These are phyloP conservation scores for Diplodus puntazzo DNA, from an alignment of 2,797 vertebrate species.

Conservation along the genomic window DNA sequence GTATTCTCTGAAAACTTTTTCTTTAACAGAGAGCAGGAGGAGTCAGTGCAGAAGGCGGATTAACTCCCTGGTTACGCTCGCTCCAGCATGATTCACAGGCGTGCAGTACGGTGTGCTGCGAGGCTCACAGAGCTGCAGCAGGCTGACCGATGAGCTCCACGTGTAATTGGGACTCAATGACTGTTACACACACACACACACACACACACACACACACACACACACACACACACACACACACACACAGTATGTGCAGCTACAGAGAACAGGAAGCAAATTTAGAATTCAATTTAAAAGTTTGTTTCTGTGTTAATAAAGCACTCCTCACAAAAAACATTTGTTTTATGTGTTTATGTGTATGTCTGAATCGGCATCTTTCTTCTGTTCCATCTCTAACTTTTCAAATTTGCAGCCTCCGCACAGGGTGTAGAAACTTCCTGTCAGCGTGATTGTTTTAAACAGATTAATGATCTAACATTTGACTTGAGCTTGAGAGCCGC, in stretches of 20 bases:
- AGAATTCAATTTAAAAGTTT: too few species aligned
- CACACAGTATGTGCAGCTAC: not conserved
- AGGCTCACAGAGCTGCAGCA: constrained; percentile 21
- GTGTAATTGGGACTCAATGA: constrained; percentile 33
- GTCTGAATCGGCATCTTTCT: too few species aligned
- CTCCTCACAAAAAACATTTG: too few species aligned
- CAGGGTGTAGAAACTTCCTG: too few species aligned
- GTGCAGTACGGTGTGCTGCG: not conserved
- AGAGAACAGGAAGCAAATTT: not conserved
- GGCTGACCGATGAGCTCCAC: constrained; percentile 4
- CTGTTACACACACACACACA: not conserved
- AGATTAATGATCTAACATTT: too few species aligned
- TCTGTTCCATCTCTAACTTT: too few species aligned
- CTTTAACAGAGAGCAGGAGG: not conserved
- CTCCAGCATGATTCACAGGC: constrained; percentile 6
- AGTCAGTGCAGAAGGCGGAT: constrained; percentile 25
- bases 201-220: too few species aligned
- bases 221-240: not conserved
- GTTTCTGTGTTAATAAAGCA: too few species aligned
- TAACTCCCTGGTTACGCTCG: constrained; percentile 32
- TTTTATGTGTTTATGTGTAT: too few species aligned
- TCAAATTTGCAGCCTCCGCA: too few species aligned
- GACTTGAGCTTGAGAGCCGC: too few species aligned
- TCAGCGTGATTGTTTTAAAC: too few species aligned
- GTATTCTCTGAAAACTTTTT: constrained; percentile 4